phyloP scores from a whole-genome alignment of 2,113 vertebrate genomes.

The Motacilla alba region DNA sequence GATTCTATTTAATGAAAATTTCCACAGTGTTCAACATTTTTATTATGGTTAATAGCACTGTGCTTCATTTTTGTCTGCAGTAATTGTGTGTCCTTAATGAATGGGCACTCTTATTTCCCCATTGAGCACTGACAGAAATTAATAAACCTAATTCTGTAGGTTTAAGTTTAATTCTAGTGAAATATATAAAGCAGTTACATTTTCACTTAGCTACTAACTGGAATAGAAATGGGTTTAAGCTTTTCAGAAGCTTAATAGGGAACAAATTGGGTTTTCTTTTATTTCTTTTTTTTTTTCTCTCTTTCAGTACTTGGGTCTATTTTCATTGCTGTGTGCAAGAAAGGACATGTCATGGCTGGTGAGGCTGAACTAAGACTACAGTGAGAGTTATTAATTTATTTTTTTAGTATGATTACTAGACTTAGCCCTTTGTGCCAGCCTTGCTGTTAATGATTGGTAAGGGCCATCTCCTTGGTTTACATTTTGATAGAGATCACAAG shows the following conservation, averaged over 20 bases:
- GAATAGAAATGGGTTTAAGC: constrained; percentile 69
- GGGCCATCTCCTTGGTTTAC: constrained; percentile 58
- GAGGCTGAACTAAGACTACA: constrained; percentile 44
- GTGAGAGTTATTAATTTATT: constrained; percentile 6
- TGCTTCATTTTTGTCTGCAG: constrained; percentile 84
- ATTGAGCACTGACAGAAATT: constrained; percentile 85
- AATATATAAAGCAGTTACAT: constrained; percentile 86
- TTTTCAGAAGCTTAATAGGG: constrained; percentile 69
- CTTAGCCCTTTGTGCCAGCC: constrained; percentile 61
- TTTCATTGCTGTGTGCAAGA: constrained; percentile 15
- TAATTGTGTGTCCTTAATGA: constrained; percentile 85
- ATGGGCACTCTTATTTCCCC: constrained; percentile 82
- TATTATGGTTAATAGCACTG: constrained; percentile 85
- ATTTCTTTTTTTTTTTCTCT: neutral
- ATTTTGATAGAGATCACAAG: constrained; percentile 68
- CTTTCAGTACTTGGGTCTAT: constrained; percentile 10
- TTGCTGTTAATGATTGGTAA: constrained; percentile 74
- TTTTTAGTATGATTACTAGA: constrained; percentile 57
- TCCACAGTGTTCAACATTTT: constrained; percentile 85
- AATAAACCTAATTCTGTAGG: constrained; percentile 87
- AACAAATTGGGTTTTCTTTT: constrained; percentile 61
- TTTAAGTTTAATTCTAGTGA: constrained; percentile 87
- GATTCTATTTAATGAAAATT: constrained; percentile 88
- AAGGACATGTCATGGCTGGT: constrained; percentile 30
- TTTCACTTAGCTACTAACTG: constrained; percentile 78